Base-by-base conservation (phyloP, 2,888 invertebrate genomes). In the Mimachlamys varia region DNA sequence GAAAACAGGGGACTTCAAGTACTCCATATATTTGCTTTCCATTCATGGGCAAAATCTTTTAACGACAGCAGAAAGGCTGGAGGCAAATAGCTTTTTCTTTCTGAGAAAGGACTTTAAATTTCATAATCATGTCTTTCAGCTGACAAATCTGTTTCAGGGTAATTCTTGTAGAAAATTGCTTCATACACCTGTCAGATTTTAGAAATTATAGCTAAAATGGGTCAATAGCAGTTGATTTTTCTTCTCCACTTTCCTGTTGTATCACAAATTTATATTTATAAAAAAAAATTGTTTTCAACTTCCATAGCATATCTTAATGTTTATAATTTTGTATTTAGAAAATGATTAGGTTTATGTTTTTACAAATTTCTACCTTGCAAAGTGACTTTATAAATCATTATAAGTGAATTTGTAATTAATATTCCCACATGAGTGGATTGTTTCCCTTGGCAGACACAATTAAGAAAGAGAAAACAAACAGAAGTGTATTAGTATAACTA, bases 101-200 rank as follows among this genome's bases (percentile, higher is more conserved):
- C 27, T 44, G 17, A 76, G 76, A 76, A 76, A 76, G 33, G 76
- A 76, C 27, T 76, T 76, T 76, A 76, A 76, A 76, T 76, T 33
- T 76, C 62, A n/a, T 62, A 62, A 62, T 62, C 22, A 62, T 19
- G 62, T 62, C 44, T 44, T 62, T 22, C 76, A 27, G 33, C 76
- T 27, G 27, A 76, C 33, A 76, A 33, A 22, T 12, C 3, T 33
- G 15, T 76, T 76, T 76, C 13, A 76, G 10, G 76, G 76, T 76
- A 76, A 7, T 76, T 76, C 76, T 76, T 33, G 33, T 76, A 33
- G 33, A 76, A 33, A 33, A 33, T 76, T 76, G 27, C 33, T 76
- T 33, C 19, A 76, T 27, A 15, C 76, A 76, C 76, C 76, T 33
- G 76, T 76, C 27, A 76, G 33, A 33, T 10, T 76, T 76, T 33